Percentiles rank a stretch among this genome's conserved stretches.
Conservation (phyloP, 2,797 vertebrate species). For the Ceryle rudis region DNA sequence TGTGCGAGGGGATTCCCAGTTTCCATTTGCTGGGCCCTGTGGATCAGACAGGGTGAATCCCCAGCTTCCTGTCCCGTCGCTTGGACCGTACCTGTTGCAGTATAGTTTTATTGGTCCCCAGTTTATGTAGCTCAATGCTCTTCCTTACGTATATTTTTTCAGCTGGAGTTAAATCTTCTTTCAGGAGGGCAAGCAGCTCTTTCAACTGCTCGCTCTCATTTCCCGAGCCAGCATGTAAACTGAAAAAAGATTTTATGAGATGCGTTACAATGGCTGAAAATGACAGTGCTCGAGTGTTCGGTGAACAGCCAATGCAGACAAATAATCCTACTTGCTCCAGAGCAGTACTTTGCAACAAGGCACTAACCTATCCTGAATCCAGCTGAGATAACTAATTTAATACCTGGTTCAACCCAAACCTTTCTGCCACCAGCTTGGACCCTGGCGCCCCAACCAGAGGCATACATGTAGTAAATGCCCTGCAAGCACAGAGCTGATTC, state of each 20-base stretch:
- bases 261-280: neutral
- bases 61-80: neutral
- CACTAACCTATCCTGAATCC: neutral
- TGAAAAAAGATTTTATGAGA: conserved; percentile 37
- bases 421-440: neutral
- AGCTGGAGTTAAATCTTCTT: conserved; percentile 76
- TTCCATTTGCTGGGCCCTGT: neutral
- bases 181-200: conserved; percentile 79
- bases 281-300: neutral
- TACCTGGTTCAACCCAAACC: neutral
- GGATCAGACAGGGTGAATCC: neutral
- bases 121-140: conserved; percentile 82
- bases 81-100: conserved; percentile 76
- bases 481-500: neutral
- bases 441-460: neutral
- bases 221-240: conserved; percentile 81
- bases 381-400: neutral
- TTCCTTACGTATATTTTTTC: conserved; percentile 77
- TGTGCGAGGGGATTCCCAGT: neutral
- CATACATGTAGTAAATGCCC: rapidly evolving
- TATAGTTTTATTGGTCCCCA: conserved; percentile 80
- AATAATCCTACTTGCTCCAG: neutral
- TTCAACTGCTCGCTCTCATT: conserved; percentile 80
- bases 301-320: neutral
- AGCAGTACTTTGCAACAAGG: neutral